Evolutionary conservation across 2,797 vertebrate genomes (phyloP).

Genomic region (Hippocampus kuda): DNA sequence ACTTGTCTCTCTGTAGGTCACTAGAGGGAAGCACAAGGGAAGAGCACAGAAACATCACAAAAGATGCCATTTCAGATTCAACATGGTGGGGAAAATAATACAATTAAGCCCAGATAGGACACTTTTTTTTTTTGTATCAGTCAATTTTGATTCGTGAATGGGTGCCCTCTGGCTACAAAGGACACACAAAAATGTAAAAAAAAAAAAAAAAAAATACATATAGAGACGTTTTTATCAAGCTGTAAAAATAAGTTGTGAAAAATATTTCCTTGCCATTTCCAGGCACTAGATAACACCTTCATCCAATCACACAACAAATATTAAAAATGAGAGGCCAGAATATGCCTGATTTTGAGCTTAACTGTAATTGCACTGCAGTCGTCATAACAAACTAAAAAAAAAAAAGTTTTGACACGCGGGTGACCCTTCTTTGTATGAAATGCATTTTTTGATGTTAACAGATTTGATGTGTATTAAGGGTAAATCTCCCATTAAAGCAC

Average conservation of each 20-base stretch:
- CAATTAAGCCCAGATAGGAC: neutral
- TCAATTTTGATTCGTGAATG: neutral
- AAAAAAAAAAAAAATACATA: neutral
- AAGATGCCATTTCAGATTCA: conserved; percentile 76
- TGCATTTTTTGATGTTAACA: conserved; percentile 7
- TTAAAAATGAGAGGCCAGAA: neutral
- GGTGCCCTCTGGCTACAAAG: neutral
- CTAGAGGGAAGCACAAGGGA: conserved; percentile 95
- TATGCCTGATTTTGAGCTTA: neutral
- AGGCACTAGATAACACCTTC: neutral
- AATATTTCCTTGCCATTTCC: neutral
- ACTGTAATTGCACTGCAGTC: neutral
- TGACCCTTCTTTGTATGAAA: neutral
- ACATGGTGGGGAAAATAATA: conserved; percentile 5
- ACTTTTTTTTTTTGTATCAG: neutral
- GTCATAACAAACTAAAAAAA: neutral
- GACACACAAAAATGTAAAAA: neutral
- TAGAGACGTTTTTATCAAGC: neutral
- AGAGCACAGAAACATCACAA: conserved; percentile 79
- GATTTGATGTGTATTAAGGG: neutral
- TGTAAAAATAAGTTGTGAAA: neutral
- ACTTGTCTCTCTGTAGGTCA: conserved; percentile 99
- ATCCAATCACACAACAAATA: neutral
- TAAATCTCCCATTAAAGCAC: neutral
- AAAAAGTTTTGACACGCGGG: neutral